Base-by-base conservation (phyloP, 2,113 vertebrate species). In the Ageneiosus marmoratus region DNA sequence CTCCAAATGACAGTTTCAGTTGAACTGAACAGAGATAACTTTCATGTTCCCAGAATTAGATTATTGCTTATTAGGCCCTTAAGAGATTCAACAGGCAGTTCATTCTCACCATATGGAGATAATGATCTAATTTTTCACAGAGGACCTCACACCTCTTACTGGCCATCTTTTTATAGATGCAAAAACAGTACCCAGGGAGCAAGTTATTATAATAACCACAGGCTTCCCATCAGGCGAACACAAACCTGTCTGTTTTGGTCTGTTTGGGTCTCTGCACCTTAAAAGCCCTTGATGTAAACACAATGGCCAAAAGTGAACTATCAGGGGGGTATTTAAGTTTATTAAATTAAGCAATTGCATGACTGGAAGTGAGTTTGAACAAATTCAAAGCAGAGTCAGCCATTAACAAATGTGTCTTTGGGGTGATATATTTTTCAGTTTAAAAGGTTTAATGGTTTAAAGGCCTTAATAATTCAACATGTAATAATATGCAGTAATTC, bases 61-160 rank as follows among this genome's bases (percentile, higher is more conserved):
- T 88, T 83, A 55, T 46, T 85, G 78, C 84, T 89, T 84, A 87
- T 91, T 88, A 87, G 65, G 85, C 85, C 83, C 67, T 85, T 85
- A 83, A 83, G 80, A 70, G 85, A 83, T 81, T 87, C 86, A 84
- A 51, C 78, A 83, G 85, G 85, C 73, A 85, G 85, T 84, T 90
- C 76, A 85, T 87, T 84, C 78, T 46, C 79, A 87, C 78, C 83
- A 86, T 44, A 63, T 34, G 86, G 88, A 91, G 87, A 89, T 91
- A 89, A 91, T 89, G 77, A 84, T 84, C 88, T 88, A 83, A 89
- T 90, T 88, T 88, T 82, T 91, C 89, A 90, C 74, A 76, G 74
- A 82, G 67, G 84, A 83, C 65, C 72, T 83, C 82, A 65, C 78
- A 84, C 82, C 80, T 89, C 86, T 90, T 90, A 90, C 89, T 87